Evolutionary conservation across 1,140 invertebrate species (phyloP), one percentile per base, ranked within the genome.

Genomic region (Coboldia fuscipes): DNA sequence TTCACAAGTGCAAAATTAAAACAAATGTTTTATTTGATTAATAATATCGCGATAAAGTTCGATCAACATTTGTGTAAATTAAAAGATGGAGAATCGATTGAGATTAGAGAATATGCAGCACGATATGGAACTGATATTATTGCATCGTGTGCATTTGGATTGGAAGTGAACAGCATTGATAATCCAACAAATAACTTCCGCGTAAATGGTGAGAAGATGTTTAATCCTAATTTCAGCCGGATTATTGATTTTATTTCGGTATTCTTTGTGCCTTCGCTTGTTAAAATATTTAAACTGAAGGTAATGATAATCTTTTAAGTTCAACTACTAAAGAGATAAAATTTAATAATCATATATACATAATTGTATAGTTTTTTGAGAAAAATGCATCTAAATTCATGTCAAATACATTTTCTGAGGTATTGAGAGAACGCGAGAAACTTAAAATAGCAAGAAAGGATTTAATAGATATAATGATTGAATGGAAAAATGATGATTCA

Each of bases 51-150:
- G 34, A 47, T 26, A 39, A 36, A 36, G 34, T 48, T 29, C 8
- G 20, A 12, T 9, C 19, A n/a, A 18, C 28, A 46, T 49, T 23
- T n/a, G 1, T 10, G 34, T 39, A 9, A 37, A 34, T 14, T 30
- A 31, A 15, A 23, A 36, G n/a, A 17, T 8, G 8, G 36, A 30
- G 13, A 34, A 42, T 48, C 17, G 47, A 53, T 40, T 4, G 40
- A 43, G 12, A 40, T 49, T 20, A 56, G 53, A 42, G 57, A 60
- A 18, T 16, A 60, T 34, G 45, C 49, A 30, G 42, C 51, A 3
- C 56, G 57, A 39, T 65, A 57, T 37, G 56, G 56, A 6, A 61
- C 62, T 17, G 62, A 66, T 45, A 57, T 62, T 10, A 65, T 67
- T 30, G 59, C 60, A 10, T 59, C 50, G 14, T 57, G 55, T 39